Evolutionary conservation across 2,888 invertebrate genomes (phyloP).

Genomic region (Craniophora ligustri): DNA sequence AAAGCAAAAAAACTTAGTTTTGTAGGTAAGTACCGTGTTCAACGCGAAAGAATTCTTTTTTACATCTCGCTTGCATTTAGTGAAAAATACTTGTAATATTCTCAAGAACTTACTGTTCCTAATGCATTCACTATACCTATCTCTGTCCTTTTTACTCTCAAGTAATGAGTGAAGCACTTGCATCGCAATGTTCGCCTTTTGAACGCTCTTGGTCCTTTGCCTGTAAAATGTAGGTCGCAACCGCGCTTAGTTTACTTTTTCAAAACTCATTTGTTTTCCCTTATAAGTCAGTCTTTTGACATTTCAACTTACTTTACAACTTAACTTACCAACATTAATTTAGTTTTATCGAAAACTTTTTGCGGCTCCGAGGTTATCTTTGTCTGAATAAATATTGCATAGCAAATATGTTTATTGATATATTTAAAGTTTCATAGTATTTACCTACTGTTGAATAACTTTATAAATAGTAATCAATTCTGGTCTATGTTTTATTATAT

Average conservation of each 20-base stretch:
- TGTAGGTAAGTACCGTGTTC: conserved; percentile 15
- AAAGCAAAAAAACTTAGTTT: conserved; percentile 2
- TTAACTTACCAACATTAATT: conserved; percentile 52
- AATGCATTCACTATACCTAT: conserved; percentile 63
- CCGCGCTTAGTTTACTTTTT: conserved; percentile 47
- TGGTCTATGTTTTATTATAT: too few relatives aligned
- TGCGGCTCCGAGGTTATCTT: conserved; percentile 14
- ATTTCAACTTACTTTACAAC: conserved; percentile 54
- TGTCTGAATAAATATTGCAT: too few relatives aligned
- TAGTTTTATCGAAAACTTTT: conserved; percentile 23
- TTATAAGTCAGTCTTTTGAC: conserved; percentile 41
- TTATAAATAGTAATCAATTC: too few relatives aligned
- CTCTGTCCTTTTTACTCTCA: conserved; percentile 53
- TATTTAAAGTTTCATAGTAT: too few relatives aligned
- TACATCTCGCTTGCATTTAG: conserved; percentile 50
- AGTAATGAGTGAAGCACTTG: conserved; percentile 56
- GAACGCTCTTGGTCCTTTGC: conserved; percentile 53
- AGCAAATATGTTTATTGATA: too few relatives aligned
- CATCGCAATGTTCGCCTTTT: conserved; percentile 46
- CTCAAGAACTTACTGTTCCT: conserved; percentile 67
- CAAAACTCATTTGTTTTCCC: conserved; percentile 35
- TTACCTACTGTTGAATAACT: too few relatives aligned
- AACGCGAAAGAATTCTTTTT: conserved; percentile 14
- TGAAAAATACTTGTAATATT: conserved; percentile 57
- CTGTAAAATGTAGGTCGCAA: conserved; percentile 61